Evolutionary conservation across 2,797 vertebrate species (phyloP).

Genomic region (Anguilla pacifica): DNA sequence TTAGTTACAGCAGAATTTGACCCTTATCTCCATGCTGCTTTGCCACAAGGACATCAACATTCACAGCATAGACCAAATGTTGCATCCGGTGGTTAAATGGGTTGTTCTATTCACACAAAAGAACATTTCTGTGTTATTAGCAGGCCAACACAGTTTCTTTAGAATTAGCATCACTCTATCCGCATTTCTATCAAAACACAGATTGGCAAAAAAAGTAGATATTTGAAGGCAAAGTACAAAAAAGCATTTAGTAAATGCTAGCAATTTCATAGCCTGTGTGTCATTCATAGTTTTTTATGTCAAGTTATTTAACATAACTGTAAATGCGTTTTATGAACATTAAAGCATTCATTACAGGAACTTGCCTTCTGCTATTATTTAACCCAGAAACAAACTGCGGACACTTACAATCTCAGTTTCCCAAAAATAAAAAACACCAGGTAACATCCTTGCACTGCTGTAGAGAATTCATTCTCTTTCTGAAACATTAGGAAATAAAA

Average conservation of each 20-base stretch:
- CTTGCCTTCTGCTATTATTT: constrained; percentile 1
- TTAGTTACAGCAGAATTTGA: constrained; percentile 33
- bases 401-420: background rate
- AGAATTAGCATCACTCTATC: background rate
- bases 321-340: constrained; percentile 7
- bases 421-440: background rate
- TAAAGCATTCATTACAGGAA: constrained; percentile 9
- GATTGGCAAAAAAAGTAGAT: constrained; percentile 12
- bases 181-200: constrained; percentile 13
- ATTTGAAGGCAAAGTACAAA: constrained; percentile 30
- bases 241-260: constrained; percentile 14
- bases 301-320: background rate
- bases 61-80: constrained; percentile 15
- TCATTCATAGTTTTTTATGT: background rate
- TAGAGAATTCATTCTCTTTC: background rate
- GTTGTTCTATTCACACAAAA: constrained; percentile 17
- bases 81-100: constrained; percentile 7
- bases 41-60: constrained; percentile 13
- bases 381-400: constrained; percentile 6
- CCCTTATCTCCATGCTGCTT: constrained; percentile 25
- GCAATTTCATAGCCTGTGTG: constrained; percentile 16
- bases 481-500: constrained; percentile 4
- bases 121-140: background rate
- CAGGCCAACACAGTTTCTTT: constrained; percentile 7
- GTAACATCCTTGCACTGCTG: background rate